Conservation (phyloP, 1,140 invertebrate genomes). For the Cydia amplana region DNA sequence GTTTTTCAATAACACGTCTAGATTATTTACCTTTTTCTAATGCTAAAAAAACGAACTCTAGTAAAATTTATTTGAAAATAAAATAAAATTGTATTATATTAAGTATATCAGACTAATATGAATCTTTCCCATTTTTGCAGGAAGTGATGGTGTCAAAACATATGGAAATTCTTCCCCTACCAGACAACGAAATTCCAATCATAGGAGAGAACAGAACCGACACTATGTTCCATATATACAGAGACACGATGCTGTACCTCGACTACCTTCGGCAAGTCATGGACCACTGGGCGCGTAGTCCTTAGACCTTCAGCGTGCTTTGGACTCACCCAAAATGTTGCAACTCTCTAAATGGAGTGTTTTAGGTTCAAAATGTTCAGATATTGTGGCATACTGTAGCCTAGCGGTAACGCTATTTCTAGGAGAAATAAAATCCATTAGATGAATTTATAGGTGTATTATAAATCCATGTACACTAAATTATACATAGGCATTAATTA, state of each 20-base stretch:
- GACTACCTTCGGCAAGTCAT: conserved; percentile 62
- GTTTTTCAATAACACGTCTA: too few relatives aligned
- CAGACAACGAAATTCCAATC: conserved; percentile 56
- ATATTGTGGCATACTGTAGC: background rate
- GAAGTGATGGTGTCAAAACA: conserved; percentile 61
- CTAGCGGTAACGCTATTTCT: background rate
- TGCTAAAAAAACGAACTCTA: too few relatives aligned
- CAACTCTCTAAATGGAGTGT: background rate
- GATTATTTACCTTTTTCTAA: too few relatives aligned
- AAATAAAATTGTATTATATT: too few relatives aligned
- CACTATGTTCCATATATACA: conserved; percentile 58
- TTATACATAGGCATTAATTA: conserved; percentile 8
- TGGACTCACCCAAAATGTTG: background rate
- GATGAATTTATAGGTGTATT: conserved; percentile 1
- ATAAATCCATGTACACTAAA: background rate
- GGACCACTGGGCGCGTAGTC: background rate
- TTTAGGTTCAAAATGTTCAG: background rate
- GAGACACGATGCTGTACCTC: conserved; percentile 69
- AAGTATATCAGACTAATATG: background rate
- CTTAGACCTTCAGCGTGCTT: background rate
- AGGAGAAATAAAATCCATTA: background rate
- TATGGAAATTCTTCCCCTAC: conserved; percentile 54
- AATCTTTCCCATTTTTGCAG: conserved; percentile 52
- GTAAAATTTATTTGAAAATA: too few relatives aligned
- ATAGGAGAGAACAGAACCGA: conserved; percentile 51